Evolutionary conservation across 2,888 invertebrate genomes (phyloP), one percentile per base, ranked within the genome.

Genomic region (Heteromurus nitidus): DNA sequence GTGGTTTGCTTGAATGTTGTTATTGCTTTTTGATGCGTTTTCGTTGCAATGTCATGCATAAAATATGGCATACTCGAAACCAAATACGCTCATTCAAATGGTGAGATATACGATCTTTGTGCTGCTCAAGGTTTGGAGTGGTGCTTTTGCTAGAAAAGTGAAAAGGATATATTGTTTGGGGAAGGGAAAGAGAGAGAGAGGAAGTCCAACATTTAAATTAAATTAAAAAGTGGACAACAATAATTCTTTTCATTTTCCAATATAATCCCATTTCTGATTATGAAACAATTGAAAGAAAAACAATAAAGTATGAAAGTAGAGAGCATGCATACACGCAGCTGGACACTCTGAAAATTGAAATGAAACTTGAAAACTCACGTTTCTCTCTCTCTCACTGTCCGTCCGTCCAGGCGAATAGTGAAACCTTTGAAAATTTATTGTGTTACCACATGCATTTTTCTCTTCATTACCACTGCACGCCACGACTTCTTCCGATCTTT

Each of bases 401-500:
- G n/a, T n/a, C n/a, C n/a, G n/a, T 16, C 55, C 22, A 22, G 20
- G 50, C 20, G 55, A 22, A 50, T 9, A 13, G 13, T 9, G 36
- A 36, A 36, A 50, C 18, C 18, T 31, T 31, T 50, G 62, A 65
- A 26, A 65, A 77, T 77, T 77, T 68, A 77, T 77, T 69, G 62
- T 69, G 77, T 77, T 77, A 69, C 69, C 77, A 69, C 77, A 69
- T 69, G 77, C 77, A 69, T 77, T 69, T n/a, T 55, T 69, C 50
- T 42, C 60, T 47, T 77, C 77, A 69, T 77, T 77, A 77, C 44
- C 55, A 42, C 31, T 69, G 50, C 62, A 60, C 44, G 44, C 69
- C 58, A 62, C 50, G 24, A 2, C 2, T 18, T 3, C n/a, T 26
- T 22, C 22, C 11, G n/a, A 50, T 50, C 50, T 50, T 9, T 36